Evolutionary conservation across 2,113 vertebrate species (phyloP), one percentile per base, ranked within the genome.

Genomic region (Vicugna pacos): DNA sequence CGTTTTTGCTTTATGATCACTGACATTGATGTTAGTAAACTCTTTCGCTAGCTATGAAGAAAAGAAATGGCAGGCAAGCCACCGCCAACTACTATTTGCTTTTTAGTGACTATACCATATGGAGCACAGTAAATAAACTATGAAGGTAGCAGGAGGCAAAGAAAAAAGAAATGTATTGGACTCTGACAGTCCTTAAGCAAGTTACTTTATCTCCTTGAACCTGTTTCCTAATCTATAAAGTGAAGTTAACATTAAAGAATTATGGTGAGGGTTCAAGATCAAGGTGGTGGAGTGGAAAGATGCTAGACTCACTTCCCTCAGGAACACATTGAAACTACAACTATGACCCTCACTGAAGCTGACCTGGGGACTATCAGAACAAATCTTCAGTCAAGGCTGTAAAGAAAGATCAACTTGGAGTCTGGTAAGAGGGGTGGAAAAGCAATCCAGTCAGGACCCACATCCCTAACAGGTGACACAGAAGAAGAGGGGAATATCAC

Each of bases 1-100:
- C 16, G 1, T 79, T 94, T 94, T 84, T n/a, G 15, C 77, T 97
- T 98, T 95, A 96, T 96, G 93, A 92, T 93, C 96, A 89, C 95
- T 95, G 96, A 96, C 95, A 19, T 26, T 90, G 86, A 65, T 96
- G 83, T 75, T 91, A 93, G 90, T 96, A 86, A 90, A 97, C 70
- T 91, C 76, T 93, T 91, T 95, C 94, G 82, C 76, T 96, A 72
- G 89, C 76, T 90, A 60, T 70, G 95, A 85, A 80, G 92, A 95
- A 97, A 87, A 97, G 82, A 95, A 94, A 94, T 89, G 52, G 64
- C 82, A 81, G 58, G 56, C 81, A 96, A 81, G 42, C 17, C 30
- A 4, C 38, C 16, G 17, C 85, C 80, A 73, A 83, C 86, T 95
- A 70, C 87, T 62, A 58, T 69, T 97, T 81, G 75, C 86, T 89